Percentiles rank a stretch among this genome's conserved stretches.
These are phyloP conservation scores for Abramis brama DNA, from an alignment of 2,113 vertebrate species.

Conservation along the genomic window DNA sequence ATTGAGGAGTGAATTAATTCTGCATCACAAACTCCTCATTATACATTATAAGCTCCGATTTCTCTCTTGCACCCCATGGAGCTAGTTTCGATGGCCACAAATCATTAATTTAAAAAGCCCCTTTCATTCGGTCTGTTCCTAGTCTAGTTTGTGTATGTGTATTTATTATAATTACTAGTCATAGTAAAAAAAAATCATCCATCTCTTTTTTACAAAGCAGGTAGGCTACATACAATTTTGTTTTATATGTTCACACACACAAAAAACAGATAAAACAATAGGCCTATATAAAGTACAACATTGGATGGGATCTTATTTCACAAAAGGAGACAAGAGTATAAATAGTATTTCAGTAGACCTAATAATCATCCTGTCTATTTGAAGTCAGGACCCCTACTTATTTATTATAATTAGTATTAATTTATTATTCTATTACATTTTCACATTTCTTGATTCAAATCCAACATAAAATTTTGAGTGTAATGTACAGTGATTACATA, in stretches of 20 bases:
- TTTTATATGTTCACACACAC: neutral
- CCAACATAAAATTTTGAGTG: too few species aligned
- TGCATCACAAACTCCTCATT: conserved; percentile 7
- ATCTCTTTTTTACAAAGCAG: neutral
- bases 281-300: neutral
- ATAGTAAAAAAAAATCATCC: neutral
- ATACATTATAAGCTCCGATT: neutral
- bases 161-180: neutral
- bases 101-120: neutral
- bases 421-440: neutral
- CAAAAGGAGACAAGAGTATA: neutral
- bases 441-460: too few species aligned
- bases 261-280: neutral
- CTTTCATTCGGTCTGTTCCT: neutral
- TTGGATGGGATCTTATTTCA: neutral
- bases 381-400: neutral
- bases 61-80: neutral
- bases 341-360: neutral
- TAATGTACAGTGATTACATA: too few species aligned
- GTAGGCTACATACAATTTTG: neutral
- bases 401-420: neutral
- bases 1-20: conserved; percentile 33
- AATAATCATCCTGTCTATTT: neutral
- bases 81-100: neutral
- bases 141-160: neutral